Evolutionary conservation across 2,113 vertebrate genomes (phyloP), one percentile per base, ranked within the genome.

Genomic region (Protobothrops flavoviridis): DNA sequence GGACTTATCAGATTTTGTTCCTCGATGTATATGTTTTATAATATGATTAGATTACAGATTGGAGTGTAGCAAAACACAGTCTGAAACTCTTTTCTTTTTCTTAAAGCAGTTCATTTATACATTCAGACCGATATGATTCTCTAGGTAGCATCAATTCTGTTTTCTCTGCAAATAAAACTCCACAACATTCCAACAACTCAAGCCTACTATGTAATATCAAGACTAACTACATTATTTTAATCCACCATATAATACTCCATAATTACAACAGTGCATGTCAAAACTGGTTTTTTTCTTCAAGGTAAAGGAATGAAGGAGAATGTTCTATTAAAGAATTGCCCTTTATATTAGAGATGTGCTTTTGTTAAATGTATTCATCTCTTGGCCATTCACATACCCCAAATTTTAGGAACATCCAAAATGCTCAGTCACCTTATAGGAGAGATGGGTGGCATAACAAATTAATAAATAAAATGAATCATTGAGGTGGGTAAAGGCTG

Each of bases 151-250:
- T 95, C 96, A 93, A 95, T 94, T 97, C 93, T 98, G 97, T 98
- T 98, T 98, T 98, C 97, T 98, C 97, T 98, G 96, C 98, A 98
- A 98, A 98, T 97, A 98, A 96, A 97, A 96, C 95, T 95, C 97
- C 96, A 96, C 96, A 96, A 96, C 95, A 96, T 98, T 97, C 97
- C 97, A 98, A 98, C 98, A 98, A 98, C 97, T 97, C 97, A 95
- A 96, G 96, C 97, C 97, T 98, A 98, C 96, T 98, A 95, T 97
- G 96, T 96, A 97, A 97, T 97, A 89, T 57, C 59, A 94, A 96
- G 96, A 97, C 97, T 98, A 98, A 98, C 96, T 98, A 97, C 96
- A 97, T 97, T 97, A 97, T 98, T 98, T 97, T 96, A 92, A 94
- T 95, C 97, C 95, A 96, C 95, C 96, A 94, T 96, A 96, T 96